These are phyloP conservation scores for Hydropsyche tenuis DNA, from an alignment of 1,140 invertebrate genomes.

Conservation along the genomic window DNA sequence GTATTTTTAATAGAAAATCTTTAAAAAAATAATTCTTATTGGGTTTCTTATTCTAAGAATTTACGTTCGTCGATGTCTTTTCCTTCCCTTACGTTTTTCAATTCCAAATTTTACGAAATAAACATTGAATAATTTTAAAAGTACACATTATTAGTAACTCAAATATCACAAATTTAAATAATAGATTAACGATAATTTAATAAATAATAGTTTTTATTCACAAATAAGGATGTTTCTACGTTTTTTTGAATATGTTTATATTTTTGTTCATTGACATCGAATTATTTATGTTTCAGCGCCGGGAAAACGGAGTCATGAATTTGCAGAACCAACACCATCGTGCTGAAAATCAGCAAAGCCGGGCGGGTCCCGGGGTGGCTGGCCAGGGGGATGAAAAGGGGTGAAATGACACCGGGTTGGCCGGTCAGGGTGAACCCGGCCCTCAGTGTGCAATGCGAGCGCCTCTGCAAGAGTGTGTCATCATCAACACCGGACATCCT, in stretches of 20 bases:
- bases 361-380: neutral
- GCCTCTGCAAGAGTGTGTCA: constrained; percentile 41
- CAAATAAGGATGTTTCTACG: no score
- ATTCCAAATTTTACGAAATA: no score
- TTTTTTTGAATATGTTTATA: no score
- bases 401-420: constrained; percentile 37
- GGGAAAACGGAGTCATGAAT: constrained; percentile 27
- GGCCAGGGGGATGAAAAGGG: neutral
- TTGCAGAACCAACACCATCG: constrained; percentile 20
- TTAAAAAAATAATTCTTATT: neutral
- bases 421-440: constrained; percentile 35
- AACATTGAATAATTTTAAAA: no score
- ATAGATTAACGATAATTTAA: no score
- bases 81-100: neutral
- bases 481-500: constrained; percentile 37
- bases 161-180: no score
- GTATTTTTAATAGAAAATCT: neutral
- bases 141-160: no score
- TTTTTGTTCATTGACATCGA: no score
- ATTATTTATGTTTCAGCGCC: neutral
- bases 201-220: no score
- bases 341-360: constrained; percentile 35
- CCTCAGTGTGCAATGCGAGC: constrained; percentile 41
- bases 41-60: constrained; percentile 1
- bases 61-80: constrained; percentile 12